phyloP scores from a whole-genome alignment of 2,888 invertebrate genomes.

The Bhutanitis thaidina region DNA sequence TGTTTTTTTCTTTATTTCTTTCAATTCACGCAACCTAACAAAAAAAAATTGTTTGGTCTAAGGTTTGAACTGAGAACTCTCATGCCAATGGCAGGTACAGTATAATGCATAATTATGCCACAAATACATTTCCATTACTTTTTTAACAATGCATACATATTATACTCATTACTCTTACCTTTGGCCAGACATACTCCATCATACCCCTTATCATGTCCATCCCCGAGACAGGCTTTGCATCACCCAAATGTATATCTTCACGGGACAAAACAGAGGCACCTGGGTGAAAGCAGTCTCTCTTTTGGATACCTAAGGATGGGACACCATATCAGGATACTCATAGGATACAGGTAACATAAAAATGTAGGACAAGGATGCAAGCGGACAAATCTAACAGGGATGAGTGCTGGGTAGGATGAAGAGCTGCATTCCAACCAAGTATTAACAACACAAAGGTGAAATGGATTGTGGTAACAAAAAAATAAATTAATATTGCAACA shows the following conservation, averaged over 20 bases:
- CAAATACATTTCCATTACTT: too few relatives aligned
- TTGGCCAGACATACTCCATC: slow-evolving; percentile 97
- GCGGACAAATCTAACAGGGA: slow-evolving; percentile 31
- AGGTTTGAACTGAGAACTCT: too few relatives aligned
- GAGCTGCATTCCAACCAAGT: slow-evolving; percentile 74
- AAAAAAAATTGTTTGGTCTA: too few relatives aligned
- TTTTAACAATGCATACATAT: too few relatives aligned
- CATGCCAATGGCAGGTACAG: too few relatives aligned
- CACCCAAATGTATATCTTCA: slow-evolving; percentile 81
- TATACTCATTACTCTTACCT: slow-evolving; percentile 70
- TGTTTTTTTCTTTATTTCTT: too few relatives aligned
- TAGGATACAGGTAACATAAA: slow-evolving; percentile 19
- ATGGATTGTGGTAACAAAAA: neutral
- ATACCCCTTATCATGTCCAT: slow-evolving; percentile 92
- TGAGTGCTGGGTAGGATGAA: slow-evolving; percentile 35
- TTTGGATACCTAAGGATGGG: slow-evolving; percentile 75
- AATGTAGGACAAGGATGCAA: slow-evolving; percentile 30
- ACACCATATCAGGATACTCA: slow-evolving; percentile 37
- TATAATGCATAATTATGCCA: too few relatives aligned
- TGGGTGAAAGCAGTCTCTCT: slow-evolving; percentile 95
- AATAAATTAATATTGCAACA: too few relatives aligned
- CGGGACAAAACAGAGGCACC: slow-evolving; percentile 86
- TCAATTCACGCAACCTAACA: too few relatives aligned
- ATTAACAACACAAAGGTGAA: slow-evolving; percentile 49
- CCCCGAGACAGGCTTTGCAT: slow-evolving; percentile 82